Percentiles rank a stretch among this genome's conserved stretches.
These are phyloP conservation scores for Nymphalis urticae DNA, from an alignment of 2,888 invertebrate species.

Conservation along the genomic window DNA sequence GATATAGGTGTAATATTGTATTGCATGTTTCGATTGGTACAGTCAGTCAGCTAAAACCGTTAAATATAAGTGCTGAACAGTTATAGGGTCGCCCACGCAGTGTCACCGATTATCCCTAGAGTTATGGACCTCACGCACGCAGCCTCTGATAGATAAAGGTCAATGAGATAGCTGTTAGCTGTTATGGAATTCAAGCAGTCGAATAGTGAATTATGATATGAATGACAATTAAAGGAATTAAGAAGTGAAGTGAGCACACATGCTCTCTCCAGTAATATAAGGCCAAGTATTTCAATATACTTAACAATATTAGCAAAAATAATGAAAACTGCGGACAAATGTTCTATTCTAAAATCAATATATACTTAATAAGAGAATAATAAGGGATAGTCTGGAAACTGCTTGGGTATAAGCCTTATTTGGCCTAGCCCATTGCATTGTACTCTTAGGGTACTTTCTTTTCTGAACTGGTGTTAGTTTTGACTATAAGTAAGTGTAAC, in stretches of 20 bases:
- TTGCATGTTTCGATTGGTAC: conserved; percentile 12
- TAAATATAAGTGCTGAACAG: conserved; percentile 43
- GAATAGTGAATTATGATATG: not conserved
- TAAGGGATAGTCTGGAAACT: too few species aligned
- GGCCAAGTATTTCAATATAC: too few species aligned
- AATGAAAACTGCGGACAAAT: too few species aligned
- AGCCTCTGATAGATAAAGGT: conserved; percentile 44
- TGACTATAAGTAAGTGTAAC: too few species aligned
- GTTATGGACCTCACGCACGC: conserved; percentile 54
- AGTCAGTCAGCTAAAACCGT: conserved; percentile 43
- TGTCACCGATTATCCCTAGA: conserved; percentile 49
- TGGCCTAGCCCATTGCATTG: too few species aligned
- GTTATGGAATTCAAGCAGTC: conserved; percentile 8
- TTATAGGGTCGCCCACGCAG: conserved; percentile 52
- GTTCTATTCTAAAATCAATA: too few species aligned
- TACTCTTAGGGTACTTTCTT: too few species aligned
- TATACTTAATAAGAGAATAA: too few species aligned
- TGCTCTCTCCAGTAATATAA: not conserved
- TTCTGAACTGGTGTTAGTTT: too few species aligned
- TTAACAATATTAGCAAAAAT: too few species aligned
- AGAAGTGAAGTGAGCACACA: not conserved
- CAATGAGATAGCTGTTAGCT: conserved; percentile 37
- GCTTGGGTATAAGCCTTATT: too few species aligned
- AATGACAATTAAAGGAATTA: conserved; percentile 4
- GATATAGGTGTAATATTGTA: conserved; percentile 21